A percentile compares a stretch with the other conserved stretches of the same genome.
These are phyloP conservation scores for Hoplostethus atlanticus DNA, from an alignment of 2,797 vertebrate genomes.

Conservation along the genomic window DNA sequence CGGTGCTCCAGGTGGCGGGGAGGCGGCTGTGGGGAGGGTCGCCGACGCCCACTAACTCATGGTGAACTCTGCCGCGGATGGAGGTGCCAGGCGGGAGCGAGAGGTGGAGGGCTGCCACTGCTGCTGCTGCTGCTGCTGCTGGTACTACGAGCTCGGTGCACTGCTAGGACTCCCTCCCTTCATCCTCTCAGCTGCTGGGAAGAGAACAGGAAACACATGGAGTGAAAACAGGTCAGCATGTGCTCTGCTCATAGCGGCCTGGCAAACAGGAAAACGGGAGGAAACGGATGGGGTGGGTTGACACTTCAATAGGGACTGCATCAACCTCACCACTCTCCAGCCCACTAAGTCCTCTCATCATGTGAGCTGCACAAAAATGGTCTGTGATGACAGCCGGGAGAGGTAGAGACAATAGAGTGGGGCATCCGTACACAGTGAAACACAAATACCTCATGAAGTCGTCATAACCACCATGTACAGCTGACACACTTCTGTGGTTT, in stretches of 20 bases:
- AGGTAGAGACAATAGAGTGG: slow-evolving; percentile 1
- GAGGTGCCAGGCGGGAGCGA: slow-evolving; percentile 17
- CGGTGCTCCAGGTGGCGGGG: slow-evolving; percentile 59
- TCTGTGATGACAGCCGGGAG: slow-evolving; percentile 11
- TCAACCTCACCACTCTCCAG: slow-evolving; percentile 30
- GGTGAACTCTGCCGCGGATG: slow-evolving; percentile 19
- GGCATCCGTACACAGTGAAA: neutral
- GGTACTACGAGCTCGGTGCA: slow-evolving; percentile 2
- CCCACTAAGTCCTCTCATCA: slow-evolving; percentile 21
- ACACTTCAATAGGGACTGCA: slow-evolving; percentile 14
- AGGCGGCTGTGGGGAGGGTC: slow-evolving; percentile 1
- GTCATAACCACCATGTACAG: slow-evolving; percentile 6
- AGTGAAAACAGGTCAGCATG: slow-evolving; percentile 46
- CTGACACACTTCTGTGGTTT: slow-evolving; percentile 7
- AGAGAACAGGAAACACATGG: slow-evolving; percentile 75
- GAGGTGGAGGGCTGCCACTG: slow-evolving; percentile 21
- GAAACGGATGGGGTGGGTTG: slow-evolving; percentile 7
- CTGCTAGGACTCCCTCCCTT: slow-evolving; percentile 45
- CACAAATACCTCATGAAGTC: neutral
- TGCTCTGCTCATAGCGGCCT: slow-evolving; percentile 16
- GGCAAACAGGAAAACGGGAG: slow-evolving; percentile 59
- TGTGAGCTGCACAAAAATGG: slow-evolving; percentile 27
- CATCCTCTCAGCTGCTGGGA: slow-evolving; percentile 83
- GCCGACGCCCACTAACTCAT: slow-evolving; percentile 72
- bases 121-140: slow-evolving; percentile 19